Conservation (phyloP, 1,140 invertebrate species). For the Adoxophyes honmai region DNA sequence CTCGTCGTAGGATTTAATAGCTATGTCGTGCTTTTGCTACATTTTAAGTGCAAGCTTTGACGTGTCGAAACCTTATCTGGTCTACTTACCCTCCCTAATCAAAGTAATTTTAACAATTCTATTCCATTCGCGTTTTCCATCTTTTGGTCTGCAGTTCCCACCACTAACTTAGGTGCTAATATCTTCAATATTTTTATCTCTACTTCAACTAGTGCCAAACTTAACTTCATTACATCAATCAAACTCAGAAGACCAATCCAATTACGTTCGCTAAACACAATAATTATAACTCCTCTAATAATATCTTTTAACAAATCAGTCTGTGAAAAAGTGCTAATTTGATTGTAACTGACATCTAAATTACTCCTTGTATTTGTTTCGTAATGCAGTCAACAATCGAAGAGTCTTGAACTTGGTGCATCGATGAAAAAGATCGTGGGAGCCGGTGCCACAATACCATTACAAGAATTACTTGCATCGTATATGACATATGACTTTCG, state of each 20-base stretch:
- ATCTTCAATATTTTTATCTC: too few species aligned
- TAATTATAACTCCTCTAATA: neutral
- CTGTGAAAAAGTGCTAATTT: conserved; percentile 26
- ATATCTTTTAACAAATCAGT: conserved; percentile 1
- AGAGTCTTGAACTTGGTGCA: conserved; percentile 9
- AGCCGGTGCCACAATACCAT: neutral
- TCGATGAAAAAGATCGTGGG: conserved; percentile 9
- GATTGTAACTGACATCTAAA: conserved; percentile 4
- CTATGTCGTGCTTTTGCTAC: neutral
- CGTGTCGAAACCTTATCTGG: too few species aligned
- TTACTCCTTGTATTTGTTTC: conserved; percentile 11
- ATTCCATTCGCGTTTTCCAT: too few species aligned
- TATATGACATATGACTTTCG: conserved; percentile 22
- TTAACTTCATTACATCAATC: neutral
- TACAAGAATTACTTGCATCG: conserved; percentile 1
- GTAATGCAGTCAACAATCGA: conserved; percentile 5
- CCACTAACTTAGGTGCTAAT: too few species aligned
- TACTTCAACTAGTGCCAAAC: too few species aligned
- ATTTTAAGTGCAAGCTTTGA: too few species aligned
- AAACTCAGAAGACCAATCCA: neutral
- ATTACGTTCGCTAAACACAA: neutral
- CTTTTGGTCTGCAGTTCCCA: too few species aligned
- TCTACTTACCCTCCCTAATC: too few species aligned
- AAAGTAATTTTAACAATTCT: too few species aligned
- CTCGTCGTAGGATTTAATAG: neutral